These are phyloP conservation scores for Hafferia zeledoni DNA, from an alignment of 2,797 vertebrate species.

Conservation along the genomic window DNA sequence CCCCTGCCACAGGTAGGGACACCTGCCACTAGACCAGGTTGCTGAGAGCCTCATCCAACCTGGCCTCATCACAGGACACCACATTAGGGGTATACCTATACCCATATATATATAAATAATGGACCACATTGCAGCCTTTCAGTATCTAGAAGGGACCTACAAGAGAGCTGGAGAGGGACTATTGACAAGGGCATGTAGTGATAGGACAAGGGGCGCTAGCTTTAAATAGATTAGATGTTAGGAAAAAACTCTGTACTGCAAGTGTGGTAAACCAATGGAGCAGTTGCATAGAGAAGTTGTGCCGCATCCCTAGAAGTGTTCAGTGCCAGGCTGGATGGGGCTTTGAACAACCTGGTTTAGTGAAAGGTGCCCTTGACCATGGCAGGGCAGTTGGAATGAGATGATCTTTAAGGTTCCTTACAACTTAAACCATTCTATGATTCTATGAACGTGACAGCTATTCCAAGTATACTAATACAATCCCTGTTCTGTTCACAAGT, in stretches of 20 bases:
- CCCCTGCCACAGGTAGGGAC: too few relatives aligned
- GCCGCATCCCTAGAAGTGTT: background rate
- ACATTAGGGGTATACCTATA: background rate
- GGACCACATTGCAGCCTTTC: background rate
- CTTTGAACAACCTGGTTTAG: background rate
- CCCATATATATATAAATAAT: fast-evolving
- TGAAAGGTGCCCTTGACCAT: background rate
- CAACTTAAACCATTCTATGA: background rate
- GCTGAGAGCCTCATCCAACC: background rate
- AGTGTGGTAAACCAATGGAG: background rate
- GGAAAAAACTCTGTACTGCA: background rate
- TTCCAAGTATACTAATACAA: background rate
- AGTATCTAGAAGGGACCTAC: background rate
- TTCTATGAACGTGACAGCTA: background rate
- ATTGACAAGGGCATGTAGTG: background rate
- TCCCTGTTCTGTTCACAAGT: background rate
- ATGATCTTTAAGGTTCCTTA: background rate
- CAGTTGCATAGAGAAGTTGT: background rate
- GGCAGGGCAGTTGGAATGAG: background rate
- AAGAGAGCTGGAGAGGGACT: background rate
- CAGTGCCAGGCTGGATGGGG: background rate
- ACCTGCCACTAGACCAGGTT: background rate
- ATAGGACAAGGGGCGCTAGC: fast-evolving
- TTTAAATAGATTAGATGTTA: background rate
- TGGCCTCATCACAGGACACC: background rate